Conservation (phyloP, 2,113 vertebrate genomes). For the Pontoporia blainvillei region DNA sequence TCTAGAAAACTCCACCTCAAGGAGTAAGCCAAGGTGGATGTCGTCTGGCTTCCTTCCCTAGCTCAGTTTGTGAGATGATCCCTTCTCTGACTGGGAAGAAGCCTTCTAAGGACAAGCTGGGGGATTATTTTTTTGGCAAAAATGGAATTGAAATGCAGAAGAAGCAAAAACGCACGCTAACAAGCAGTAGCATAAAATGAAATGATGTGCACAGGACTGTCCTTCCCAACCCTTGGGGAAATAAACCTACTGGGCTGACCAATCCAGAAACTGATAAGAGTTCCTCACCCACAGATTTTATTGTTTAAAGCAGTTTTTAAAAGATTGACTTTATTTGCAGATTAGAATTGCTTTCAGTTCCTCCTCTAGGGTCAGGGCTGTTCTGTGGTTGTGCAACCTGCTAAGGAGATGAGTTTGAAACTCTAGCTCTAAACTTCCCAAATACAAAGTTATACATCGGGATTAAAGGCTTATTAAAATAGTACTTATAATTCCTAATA, state of each 20-base stretch:
- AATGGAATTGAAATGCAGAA: neutral
- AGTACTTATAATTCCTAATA: neutral
- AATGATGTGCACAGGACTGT: neutral
- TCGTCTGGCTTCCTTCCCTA: neutral
- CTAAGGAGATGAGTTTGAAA: neutral
- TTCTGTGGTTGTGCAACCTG: neutral
- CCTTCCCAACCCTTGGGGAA: neutral
- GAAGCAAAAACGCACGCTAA: neutral
- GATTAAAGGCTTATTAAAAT: neutral
- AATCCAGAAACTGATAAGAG: neutral
- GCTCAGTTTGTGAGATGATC: neutral
- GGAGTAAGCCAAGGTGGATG: neutral
- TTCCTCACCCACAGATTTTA: neutral
- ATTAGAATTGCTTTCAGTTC: neutral
- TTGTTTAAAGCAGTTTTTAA: neutral
- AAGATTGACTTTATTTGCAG: neutral
- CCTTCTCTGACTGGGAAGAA: neutral
- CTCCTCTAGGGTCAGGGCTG: neutral
- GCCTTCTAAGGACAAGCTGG: neutral
- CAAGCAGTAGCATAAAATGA: neutral
- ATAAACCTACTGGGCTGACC: neutral
- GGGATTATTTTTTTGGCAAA: neutral
- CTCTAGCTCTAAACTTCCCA: neutral
- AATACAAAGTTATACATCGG: neutral
- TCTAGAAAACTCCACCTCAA: neutral